Percentiles rank a stretch among this genome's conserved stretches.
These are phyloP conservation scores for Agelastica alni DNA, from an alignment of 2,888 invertebrate genomes.

Conservation along the genomic window DNA sequence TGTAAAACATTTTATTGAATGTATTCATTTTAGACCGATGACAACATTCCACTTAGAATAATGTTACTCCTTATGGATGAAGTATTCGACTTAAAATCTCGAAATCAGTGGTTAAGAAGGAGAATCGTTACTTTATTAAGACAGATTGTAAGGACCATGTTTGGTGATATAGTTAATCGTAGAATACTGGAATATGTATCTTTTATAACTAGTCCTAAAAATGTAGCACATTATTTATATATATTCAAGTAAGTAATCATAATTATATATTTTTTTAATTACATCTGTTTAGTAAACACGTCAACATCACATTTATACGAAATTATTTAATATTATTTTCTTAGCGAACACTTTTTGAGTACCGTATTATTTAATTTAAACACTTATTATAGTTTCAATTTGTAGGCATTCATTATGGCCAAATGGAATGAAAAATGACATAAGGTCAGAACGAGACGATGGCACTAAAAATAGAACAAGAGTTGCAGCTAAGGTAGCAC, in stretches of 20 bases:
- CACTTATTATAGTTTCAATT: too few relatives aligned
- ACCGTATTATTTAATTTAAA: too few relatives aligned
- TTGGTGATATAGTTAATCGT: conserved; percentile 82
- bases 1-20: neutral
- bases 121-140: conserved; percentile 75
- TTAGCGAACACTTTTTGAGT: too few relatives aligned
- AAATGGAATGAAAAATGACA: conserved; percentile 58
- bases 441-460: conserved; percentile 48
- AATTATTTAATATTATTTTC: too few relatives aligned
- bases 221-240: conserved; percentile 84
- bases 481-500: conserved; percentile 83
- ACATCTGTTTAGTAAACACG: too few relatives aligned
- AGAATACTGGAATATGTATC: conserved; percentile 88
- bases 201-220: conserved; percentile 82
- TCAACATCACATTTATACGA: too few relatives aligned
- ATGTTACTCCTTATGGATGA: conserved; percentile 81
- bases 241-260: conserved; percentile 73
- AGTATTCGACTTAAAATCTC: conserved; percentile 79
- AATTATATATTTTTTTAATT: neutral
- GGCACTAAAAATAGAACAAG: conserved; percentile 70
- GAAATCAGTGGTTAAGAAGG: conserved; percentile 81
- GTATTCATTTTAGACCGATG: conserved; percentile 58
- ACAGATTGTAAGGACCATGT: conserved; percentile 78
- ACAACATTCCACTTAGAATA: conserved; percentile 81
- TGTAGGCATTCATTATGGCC: conserved; percentile 66